Percentiles rank a stretch among this genome's conserved stretches.
These are phyloP conservation scores for Lichenostomus cassidix DNA, from an alignment of 2,113 vertebrate species.

Conservation along the genomic window DNA sequence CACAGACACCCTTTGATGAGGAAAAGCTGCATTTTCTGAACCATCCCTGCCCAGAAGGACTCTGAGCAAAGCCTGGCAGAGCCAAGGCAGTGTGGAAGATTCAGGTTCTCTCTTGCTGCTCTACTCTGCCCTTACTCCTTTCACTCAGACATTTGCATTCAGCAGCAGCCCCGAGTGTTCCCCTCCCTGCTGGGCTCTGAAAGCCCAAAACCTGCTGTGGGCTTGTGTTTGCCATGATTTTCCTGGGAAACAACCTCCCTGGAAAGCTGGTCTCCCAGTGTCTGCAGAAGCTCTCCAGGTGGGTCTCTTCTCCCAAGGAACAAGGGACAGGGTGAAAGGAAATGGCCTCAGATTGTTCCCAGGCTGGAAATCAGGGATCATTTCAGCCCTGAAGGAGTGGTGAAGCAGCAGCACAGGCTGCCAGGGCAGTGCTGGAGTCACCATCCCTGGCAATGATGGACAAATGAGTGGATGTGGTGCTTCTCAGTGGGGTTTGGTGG, in stretches of 20 bases:
- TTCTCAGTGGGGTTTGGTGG: neutral
- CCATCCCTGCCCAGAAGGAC: neutral
- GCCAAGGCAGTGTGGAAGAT: neutral
- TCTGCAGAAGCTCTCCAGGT: neutral
- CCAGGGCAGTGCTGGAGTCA: neutral
- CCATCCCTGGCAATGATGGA: neutral
- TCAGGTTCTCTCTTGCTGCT: neutral
- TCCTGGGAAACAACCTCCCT: neutral
- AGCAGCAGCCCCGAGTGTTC: rapidly evolving
- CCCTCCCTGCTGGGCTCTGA: rapidly evolving
- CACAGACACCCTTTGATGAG: neutral
- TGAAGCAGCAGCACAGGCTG: neutral
- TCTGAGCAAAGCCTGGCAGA: rapidly evolving
- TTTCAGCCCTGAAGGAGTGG: neutral
- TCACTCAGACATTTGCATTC: rapidly evolving
- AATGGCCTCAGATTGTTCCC: neutral
- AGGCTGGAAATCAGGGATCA: rapidly evolving
- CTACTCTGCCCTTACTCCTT: rapidly evolving
- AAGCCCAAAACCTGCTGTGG: neutral
- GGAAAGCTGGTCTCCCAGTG: neutral
- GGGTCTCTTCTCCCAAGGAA: neutral
- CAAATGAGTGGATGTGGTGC: rapidly evolving
- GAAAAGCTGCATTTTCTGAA: neutral
- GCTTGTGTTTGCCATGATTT: rapidly evolving
- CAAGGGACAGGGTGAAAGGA: neutral